A percentile compares a stretch with the other conserved stretches of the same genome.
These are phyloP conservation scores for Meandrusa payeni DNA, from an alignment of 2,888 invertebrate genomes.

Conservation along the genomic window DNA sequence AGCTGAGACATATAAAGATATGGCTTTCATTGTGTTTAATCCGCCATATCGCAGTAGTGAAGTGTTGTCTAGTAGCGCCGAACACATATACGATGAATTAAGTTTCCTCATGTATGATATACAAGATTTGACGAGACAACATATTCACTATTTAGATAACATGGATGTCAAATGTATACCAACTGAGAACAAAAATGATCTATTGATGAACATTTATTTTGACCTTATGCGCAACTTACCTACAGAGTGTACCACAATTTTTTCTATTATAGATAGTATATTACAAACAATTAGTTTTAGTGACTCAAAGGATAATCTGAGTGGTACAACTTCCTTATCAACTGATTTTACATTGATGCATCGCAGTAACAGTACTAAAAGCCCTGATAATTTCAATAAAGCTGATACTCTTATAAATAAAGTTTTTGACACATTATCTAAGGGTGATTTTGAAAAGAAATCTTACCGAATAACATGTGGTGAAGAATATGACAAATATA, in stretches of 20 bases:
- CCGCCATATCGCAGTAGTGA: conserved; percentile 61
- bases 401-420: conserved; percentile 51
- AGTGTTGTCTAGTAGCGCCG: conserved; percentile 48
- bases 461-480: conserved; percentile 60
- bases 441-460: conserved; percentile 48
- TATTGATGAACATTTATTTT: conserved; percentile 39
- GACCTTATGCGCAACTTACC: conserved; percentile 47
- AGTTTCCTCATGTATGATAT: conserved; percentile 76
- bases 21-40: conserved; percentile 65
- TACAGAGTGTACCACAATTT: conserved; percentile 57
- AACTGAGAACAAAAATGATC: conserved; percentile 32
- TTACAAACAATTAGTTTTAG: conserved; percentile 46
- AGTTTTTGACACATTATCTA: conserved; percentile 54
- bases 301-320: conserved; percentile 35
- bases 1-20: conserved; percentile 54
- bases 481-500: conserved; percentile 58
- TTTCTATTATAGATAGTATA: conserved; percentile 57
- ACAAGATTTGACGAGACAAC: conserved; percentile 73
- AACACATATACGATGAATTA: conserved; percentile 73
- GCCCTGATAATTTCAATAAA: conserved; percentile 41
- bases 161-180: conserved; percentile 63
- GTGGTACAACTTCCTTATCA: conserved; percentile 40
- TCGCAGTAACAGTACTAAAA: conserved; percentile 27
- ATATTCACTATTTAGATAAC: conserved; percentile 65
- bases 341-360: conserved; percentile 37